Conservation (phyloP, 2,797 vertebrate genomes). For the Chrosomus eos region DNA sequence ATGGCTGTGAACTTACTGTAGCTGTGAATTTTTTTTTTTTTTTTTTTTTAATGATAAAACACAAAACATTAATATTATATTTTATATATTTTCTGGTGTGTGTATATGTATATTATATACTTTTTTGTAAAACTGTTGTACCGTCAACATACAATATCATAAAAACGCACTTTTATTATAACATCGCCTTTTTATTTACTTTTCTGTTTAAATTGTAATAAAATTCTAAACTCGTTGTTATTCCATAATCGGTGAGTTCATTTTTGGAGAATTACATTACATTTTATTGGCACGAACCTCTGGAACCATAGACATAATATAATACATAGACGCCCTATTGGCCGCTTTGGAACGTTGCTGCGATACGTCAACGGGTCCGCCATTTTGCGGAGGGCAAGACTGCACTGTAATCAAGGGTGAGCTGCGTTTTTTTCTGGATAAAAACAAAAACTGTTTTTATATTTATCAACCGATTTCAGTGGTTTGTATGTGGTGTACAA, state of each 20-base stretch:
- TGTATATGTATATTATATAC: not conserved
- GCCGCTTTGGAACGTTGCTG: no score
- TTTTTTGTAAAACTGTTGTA: not conserved
- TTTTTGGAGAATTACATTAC: not conserved
- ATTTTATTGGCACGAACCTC: not conserved
- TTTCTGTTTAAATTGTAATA: not conserved
- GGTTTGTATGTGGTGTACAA: no score
- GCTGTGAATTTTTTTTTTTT: not conserved
- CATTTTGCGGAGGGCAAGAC: no score
- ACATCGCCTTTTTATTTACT: not conserved
- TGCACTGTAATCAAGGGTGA: no score
- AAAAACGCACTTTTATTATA: not conserved
- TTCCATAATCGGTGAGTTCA: not conserved
- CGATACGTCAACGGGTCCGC: no score
- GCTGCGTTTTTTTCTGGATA: no score
- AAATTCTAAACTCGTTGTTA: not conserved
- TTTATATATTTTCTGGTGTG: not conserved
- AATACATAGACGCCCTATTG: no score
- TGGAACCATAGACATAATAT: no score
- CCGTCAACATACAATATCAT: not conserved
- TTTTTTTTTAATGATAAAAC: not conserved
- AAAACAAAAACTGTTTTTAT: no score
- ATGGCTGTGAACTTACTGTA: not conserved
- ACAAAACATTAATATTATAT: not conserved
- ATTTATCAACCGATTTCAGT: no score